Evolutionary conservation across 2,797 vertebrate genomes (phyloP).

Genomic region (Cuculus canorus): DNA sequence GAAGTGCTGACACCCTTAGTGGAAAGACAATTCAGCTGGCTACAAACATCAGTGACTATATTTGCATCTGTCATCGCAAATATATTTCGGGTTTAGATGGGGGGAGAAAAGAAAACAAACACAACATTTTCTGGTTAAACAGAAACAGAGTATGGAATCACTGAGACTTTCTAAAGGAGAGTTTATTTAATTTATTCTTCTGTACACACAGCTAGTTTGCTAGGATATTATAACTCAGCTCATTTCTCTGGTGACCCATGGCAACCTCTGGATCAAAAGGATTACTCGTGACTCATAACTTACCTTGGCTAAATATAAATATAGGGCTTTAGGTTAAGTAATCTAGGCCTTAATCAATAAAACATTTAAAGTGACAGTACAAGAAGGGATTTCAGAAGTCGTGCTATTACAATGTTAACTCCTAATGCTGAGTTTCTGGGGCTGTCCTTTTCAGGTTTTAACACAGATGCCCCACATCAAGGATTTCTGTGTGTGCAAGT

Average conservation of each 20-base stretch:
- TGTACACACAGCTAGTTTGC: constrained; percentile 61
- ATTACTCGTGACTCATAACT: constrained; percentile 74
- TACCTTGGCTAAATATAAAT: constrained; percentile 74
- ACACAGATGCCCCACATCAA: constrained; percentile 12
- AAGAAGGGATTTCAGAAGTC: constrained; percentile 54
- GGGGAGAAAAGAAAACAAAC: constrained; percentile 38
- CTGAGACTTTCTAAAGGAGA: constrained; percentile 24
- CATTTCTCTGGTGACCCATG: constrained; percentile 72
- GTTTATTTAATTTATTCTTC: constrained; percentile 73
- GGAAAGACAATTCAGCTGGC: constrained; percentile 36
- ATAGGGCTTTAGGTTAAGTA: constrained; percentile 74
- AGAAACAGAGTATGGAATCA: constrained; percentile 47
- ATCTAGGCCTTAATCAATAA: constrained; percentile 73
- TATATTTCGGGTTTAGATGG: constrained; percentile 14
- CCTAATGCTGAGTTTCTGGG: constrained; percentile 36
- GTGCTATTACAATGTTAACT: constrained; percentile 37
- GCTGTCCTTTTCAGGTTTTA: constrained; percentile 1
- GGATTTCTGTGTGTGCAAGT: neutral
- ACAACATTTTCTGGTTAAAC: constrained; percentile 63
- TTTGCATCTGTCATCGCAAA: constrained; percentile 58
- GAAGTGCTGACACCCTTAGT: constrained; percentile 12
- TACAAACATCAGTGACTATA: neutral
- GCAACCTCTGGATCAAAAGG: constrained; percentile 72
- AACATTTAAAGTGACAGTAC: constrained; percentile 71
- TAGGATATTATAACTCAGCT: constrained; percentile 70